These are phyloP conservation scores for Erethizon dorsatum DNA, from an alignment of 2,797 vertebrate genomes.

Conservation along the genomic window DNA sequence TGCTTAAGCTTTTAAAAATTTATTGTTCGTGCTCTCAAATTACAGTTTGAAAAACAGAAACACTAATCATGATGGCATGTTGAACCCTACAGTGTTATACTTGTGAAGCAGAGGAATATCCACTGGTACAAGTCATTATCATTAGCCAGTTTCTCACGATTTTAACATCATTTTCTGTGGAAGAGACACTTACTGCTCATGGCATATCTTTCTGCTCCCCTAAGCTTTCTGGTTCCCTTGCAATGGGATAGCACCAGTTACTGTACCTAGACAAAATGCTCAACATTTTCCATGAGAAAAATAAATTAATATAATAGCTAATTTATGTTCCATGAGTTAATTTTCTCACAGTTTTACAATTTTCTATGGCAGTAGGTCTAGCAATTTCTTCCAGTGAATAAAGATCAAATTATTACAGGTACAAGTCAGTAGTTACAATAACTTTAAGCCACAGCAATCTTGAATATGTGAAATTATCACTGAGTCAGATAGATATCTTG, in stretches of 20 bases:
- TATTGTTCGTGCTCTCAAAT: slow-evolving; percentile 40
- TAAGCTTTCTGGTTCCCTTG: neutral
- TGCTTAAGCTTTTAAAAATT: slow-evolving; percentile 70
- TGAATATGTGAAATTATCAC: neutral
- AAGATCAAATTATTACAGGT: slow-evolving; percentile 53
- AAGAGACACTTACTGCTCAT: neutral
- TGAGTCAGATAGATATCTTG: neutral
- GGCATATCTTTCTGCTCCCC: neutral
- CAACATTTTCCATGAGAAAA: slow-evolving; percentile 40
- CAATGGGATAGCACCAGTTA: neutral
- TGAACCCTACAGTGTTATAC: slow-evolving; percentile 44
- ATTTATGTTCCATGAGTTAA: slow-evolving; percentile 38
- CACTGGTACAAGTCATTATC: neutral
- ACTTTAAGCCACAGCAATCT: neutral
- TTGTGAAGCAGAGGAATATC: slow-evolving; percentile 30
- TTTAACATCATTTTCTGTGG: neutral
- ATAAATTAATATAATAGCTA: slow-evolving; percentile 33
- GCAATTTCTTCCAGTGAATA: slow-evolving; percentile 25
- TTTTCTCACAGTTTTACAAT: slow-evolving; percentile 57
- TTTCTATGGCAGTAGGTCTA: slow-evolving; percentile 32
- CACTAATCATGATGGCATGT: slow-evolving; percentile 41
- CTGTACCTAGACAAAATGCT: slow-evolving; percentile 28
- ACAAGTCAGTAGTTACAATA: neutral
- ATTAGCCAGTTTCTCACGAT: slow-evolving; percentile 49
- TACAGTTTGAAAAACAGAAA: slow-evolving; percentile 65